Conservation (phyloP, 1,140 invertebrate genomes). For the Ooceraea biroi region DNA sequence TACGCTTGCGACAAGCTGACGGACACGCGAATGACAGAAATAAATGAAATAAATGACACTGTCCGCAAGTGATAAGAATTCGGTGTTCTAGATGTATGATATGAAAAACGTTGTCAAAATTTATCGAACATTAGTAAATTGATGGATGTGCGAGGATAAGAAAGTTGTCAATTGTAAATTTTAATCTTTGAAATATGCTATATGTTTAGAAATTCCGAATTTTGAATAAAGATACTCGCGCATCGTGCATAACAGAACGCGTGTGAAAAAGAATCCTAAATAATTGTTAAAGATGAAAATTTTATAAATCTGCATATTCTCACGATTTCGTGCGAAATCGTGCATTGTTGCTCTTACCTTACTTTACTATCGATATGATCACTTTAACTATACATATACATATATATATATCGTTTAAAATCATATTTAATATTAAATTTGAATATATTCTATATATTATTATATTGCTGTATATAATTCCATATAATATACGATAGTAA, state of each 20-base stretch:
- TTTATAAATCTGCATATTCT: slow-evolving; percentile 2
- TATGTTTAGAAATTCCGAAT: not conserved
- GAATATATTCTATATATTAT: slow-evolving; percentile 1
- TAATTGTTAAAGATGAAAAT: slow-evolving; percentile 13
- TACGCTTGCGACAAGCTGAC: not conserved
- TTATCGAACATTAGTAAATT: slow-evolving; percentile 1
- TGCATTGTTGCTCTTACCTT: not conserved
- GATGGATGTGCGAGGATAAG: no score
- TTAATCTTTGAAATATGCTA: not conserved
- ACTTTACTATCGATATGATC: not conserved
- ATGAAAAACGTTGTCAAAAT: not conserved
- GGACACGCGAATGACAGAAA: not conserved
- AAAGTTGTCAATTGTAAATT: slow-evolving; percentile 2
- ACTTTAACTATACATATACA: not conserved
- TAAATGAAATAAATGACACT: not conserved
- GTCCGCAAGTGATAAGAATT: not conserved
- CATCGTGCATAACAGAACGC: no score
- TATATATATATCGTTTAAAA: slow-evolving; percentile 1
- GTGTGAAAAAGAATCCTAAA: not conserved
- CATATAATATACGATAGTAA: slow-evolving; percentile 2
- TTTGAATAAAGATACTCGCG: not conserved
- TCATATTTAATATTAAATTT: slow-evolving; percentile 29
- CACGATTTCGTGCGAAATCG: not conserved
- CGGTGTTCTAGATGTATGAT: not conserved
- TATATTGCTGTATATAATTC: not conserved